Conservation (phyloP, 2,888 invertebrate genomes). For the Xestia sexstrigata region DNA sequence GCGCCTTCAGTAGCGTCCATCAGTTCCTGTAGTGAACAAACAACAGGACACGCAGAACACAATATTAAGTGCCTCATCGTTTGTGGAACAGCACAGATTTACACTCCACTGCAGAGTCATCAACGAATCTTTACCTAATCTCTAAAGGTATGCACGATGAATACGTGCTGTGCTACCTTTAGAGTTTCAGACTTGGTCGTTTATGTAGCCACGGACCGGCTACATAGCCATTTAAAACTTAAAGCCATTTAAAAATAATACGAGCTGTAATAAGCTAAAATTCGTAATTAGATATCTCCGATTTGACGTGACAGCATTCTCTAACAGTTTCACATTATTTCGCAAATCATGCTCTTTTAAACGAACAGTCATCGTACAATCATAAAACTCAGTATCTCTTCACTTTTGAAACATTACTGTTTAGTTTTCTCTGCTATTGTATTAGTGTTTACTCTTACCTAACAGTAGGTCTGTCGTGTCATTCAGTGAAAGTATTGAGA, state of each 20-base stretch:
- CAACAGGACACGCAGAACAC: no score
- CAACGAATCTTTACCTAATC: background rate
- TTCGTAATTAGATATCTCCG: slow-evolving; percentile 21
- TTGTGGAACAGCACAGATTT: background rate
- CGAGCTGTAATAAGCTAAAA: background rate
- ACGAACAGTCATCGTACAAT: slow-evolving; percentile 29
- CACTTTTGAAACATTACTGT: slow-evolving; percentile 25
- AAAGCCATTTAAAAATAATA: background rate
- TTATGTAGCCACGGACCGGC: background rate
- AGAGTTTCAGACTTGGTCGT: no score
- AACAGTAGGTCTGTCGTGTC: slow-evolving; percentile 52
- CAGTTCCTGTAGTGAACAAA: no score
- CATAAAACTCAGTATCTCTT: slow-evolving; percentile 19
- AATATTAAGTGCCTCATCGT: no score
- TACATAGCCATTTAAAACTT: background rate
- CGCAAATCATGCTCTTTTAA: slow-evolving; percentile 32
- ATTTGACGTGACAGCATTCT: slow-evolving; percentile 3
- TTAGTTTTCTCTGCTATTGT: slow-evolving; percentile 54
- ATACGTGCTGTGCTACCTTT: no score
- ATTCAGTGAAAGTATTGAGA: slow-evolving; percentile 60
- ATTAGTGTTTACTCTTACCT: slow-evolving; percentile 53
- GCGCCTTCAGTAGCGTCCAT: no score
- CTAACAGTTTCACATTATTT: slow-evolving; percentile 30
- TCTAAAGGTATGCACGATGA: no score
- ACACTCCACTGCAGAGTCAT: background rate